Conservation (phyloP, 2,797 vertebrate genomes). For the Manis javanica region DNA sequence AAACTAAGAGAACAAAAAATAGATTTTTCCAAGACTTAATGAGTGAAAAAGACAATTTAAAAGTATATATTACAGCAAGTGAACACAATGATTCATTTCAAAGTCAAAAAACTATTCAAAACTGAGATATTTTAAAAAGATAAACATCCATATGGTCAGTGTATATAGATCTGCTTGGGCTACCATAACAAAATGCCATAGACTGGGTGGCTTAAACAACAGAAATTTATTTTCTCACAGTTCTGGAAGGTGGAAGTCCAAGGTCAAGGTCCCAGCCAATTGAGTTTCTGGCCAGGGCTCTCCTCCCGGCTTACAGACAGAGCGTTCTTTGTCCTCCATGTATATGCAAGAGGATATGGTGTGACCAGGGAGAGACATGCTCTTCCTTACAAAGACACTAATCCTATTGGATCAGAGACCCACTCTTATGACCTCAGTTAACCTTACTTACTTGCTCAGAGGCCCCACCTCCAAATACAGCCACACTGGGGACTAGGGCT, state of each 20-base stretch:
- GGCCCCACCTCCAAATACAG: background rate
- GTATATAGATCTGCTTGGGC: background rate
- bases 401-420: background rate
- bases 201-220: background rate
- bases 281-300: background rate
- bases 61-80: constrained; percentile 17
- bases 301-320: background rate
- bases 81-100: constrained; percentile 21
- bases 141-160: background rate
- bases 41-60: background rate
- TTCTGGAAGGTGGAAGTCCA: background rate
- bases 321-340: background rate
- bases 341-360: background rate
- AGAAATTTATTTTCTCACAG: background rate
- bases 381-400: background rate
- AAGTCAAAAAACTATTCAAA: constrained; percentile 21
- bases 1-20: constrained; percentile 33
- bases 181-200: background rate
- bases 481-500: background rate
- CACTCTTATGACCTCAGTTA: background rate
- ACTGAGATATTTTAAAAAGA: background rate
- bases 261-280: background rate
- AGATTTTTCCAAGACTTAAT: constrained; percentile 21
- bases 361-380: too few relatives aligned
- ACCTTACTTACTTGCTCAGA: background rate